These are phyloP conservation scores for Falco punctatus DNA, from an alignment of 2,113 vertebrate species.

Conservation along the genomic window DNA sequence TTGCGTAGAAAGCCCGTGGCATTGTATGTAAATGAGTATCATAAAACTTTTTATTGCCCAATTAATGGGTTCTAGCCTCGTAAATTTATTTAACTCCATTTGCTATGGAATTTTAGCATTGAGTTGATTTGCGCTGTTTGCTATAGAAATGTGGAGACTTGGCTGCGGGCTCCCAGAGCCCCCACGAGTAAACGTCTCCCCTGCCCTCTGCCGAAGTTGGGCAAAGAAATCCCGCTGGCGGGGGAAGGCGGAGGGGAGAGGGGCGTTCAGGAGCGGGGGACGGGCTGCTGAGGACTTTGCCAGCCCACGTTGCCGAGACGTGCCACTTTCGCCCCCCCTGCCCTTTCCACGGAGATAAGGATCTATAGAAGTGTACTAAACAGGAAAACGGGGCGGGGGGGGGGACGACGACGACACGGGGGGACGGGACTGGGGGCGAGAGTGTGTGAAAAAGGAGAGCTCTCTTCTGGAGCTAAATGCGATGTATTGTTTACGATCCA, in stretches of 20 bases:
- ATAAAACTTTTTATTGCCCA: constrained; percentile 94
- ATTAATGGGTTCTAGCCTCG: constrained; percentile 84
- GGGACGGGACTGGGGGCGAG: not conserved
- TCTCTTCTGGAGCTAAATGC: constrained; percentile 33
- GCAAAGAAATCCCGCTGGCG: not conserved
- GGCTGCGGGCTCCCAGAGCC: constrained; percentile 4
- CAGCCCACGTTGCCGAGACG: not conserved
- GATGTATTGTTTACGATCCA: constrained; percentile 19
- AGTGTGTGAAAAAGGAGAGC: not conserved
- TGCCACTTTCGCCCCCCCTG: not conserved
- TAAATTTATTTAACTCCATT: constrained; percentile 85
- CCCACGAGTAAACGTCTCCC: constrained; percentile 17
- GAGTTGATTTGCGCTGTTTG: constrained; percentile 50
- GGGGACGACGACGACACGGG: too few relatives aligned
- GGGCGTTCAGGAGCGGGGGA: not conserved
- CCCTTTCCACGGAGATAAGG: constrained; percentile 30
- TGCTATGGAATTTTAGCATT: constrained; percentile 75
- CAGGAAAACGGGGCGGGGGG: constrained; percentile 14
- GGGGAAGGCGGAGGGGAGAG: constrained; percentile 27
- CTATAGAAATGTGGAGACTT: constrained; percentile 17
- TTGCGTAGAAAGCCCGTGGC: constrained; percentile 82
- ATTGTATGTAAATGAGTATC: constrained; percentile 92
- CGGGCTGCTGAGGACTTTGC: not conserved
- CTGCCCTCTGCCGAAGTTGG: constrained; percentile 13
- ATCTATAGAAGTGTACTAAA: constrained; percentile 48